phyloP scores from a whole-genome alignment of 2,888 invertebrate species.

The Drosophila parthenogenetica region DNA sequence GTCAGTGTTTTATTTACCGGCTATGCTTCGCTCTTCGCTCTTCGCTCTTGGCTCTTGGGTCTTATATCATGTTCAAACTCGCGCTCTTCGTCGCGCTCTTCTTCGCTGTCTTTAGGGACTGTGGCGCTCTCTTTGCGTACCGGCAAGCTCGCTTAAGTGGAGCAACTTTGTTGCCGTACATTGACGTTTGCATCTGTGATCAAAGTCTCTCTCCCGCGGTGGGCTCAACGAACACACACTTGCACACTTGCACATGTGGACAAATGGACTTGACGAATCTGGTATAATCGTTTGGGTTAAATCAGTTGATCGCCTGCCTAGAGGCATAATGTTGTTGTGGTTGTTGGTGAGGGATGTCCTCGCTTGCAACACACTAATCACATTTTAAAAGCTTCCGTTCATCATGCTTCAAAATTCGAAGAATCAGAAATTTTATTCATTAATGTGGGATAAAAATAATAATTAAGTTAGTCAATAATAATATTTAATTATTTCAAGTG shows the following conservation, averaged over 20 bases:
- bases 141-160: conserved; percentile 33
- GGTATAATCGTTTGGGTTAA: conserved; percentile 17
- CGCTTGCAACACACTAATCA: conserved; percentile 42
- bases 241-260: not conserved
- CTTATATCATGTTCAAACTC: not conserved
- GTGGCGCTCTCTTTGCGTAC: conserved; percentile 10
- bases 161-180: conserved; percentile 74
- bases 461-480: not conserved
- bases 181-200: conserved; percentile 60
- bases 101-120: conserved; percentile 1
- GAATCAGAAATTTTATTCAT: not conserved
- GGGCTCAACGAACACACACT: not conserved
- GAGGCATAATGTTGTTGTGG: conserved; percentile 1
- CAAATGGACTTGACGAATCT: conserved; percentile 5
- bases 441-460: not conserved
- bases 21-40: conserved; percentile 7
- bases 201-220: conserved; percentile 21
- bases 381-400: conserved; percentile 44
- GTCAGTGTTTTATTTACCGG: conserved; percentile 12
- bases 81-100: conserved; percentile 9
- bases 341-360: conserved; percentile 21
- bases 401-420: not conserved
- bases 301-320: conserved; percentile 18
- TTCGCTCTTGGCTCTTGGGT: not conserved
- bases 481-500: too few species aligned